Conservation (phyloP, 2,888 invertebrate genomes). For the Thymelicus acteon region DNA sequence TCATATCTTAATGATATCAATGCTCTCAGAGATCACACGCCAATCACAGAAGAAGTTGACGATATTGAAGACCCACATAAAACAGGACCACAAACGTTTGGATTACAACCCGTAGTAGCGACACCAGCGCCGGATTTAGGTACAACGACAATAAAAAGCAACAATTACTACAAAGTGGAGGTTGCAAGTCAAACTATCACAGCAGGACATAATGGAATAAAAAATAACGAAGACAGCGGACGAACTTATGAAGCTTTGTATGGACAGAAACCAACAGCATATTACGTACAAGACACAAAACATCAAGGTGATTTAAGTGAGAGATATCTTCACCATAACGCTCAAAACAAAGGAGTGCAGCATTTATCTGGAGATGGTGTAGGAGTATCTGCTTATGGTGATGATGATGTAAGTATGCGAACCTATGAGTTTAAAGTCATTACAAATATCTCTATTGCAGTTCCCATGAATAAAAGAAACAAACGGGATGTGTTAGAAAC, state of each 20-base stretch:
- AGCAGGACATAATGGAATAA: slow-evolving; percentile 45
- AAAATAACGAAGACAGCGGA: slow-evolving; percentile 46
- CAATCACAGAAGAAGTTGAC: slow-evolving; percentile 74
- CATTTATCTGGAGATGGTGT: slow-evolving; percentile 71
- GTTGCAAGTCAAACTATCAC: slow-evolving; percentile 60
- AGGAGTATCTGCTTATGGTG: slow-evolving; percentile 70
- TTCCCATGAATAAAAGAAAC: slow-evolving; percentile 43
- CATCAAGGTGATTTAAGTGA: slow-evolving; percentile 54
- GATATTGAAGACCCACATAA: slow-evolving; percentile 70
- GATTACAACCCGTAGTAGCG: slow-evolving; percentile 47
- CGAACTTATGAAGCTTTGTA: slow-evolving; percentile 56
- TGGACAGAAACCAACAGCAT: slow-evolving; percentile 47
- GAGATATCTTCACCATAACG: slow-evolving; percentile 64
- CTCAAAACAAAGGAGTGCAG: slow-evolving; percentile 63
- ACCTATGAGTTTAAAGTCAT: slow-evolving; percentile 32
- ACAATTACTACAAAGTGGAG: slow-evolving; percentile 67
- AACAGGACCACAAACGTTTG: slow-evolving; percentile 48
- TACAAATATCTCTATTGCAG: slow-evolving; percentile 33
- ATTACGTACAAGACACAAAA: slow-evolving; percentile 44
- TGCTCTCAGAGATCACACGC: slow-evolving; percentile 65
- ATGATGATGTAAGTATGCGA: slow-evolving; percentile 73
- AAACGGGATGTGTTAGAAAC: slow-evolving; percentile 58
- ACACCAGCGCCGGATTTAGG: slow-evolving; percentile 52
- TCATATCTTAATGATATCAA: slow-evolving; percentile 49
- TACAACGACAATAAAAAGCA: slow-evolving; percentile 56